phyloP scores from a whole-genome alignment of 2,113 vertebrate species.

The Arothron firmamentum region DNA sequence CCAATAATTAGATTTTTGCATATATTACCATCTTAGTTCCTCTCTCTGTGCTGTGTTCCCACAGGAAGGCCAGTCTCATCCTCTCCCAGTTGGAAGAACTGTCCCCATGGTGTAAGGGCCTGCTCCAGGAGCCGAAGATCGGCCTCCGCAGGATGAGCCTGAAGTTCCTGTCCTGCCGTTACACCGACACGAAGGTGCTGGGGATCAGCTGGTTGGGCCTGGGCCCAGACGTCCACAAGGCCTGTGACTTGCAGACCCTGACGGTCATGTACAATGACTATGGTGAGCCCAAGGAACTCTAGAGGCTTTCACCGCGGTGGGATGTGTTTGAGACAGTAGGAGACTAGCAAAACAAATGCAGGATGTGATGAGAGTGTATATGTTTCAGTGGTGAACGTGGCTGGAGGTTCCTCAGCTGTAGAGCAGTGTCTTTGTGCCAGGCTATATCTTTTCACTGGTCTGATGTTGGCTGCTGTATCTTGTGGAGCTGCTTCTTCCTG shows the following conservation, averaged over 20 bases:
- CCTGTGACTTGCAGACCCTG: slow-evolving; percentile 90
- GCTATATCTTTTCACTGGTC: neutral
- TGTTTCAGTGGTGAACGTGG: neutral
- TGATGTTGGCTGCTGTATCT: slow-evolving; percentile 8
- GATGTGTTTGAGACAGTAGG: neutral
- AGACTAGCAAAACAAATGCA: slow-evolving; percentile 6
- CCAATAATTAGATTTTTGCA: neutral
- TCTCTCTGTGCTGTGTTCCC: neutral
- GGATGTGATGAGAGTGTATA: neutral
- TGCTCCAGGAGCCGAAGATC: slow-evolving; percentile 93
- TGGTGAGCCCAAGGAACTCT: slow-evolving; percentile 88
- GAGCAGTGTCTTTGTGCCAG: neutral
- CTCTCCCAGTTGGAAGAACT: slow-evolving; percentile 91
- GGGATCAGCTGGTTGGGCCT: slow-evolving; percentile 90
- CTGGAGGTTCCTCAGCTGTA: neutral
- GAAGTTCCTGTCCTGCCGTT: slow-evolving; percentile 91
- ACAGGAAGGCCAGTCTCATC: slow-evolving; percentile 93
- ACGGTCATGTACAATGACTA: slow-evolving; percentile 94
- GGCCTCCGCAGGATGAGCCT: slow-evolving; percentile 85
- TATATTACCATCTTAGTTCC: neutral
- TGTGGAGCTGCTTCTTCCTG: neutral
- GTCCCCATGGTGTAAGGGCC: slow-evolving; percentile 89
- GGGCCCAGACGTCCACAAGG: slow-evolving; percentile 89
- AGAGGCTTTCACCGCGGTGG: slow-evolving; percentile 30
- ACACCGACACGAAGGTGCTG: slow-evolving; percentile 93